These are phyloP conservation scores for Pteronura brasiliensis DNA, from an alignment of 2,113 vertebrate species.

Conservation along the genomic window DNA sequence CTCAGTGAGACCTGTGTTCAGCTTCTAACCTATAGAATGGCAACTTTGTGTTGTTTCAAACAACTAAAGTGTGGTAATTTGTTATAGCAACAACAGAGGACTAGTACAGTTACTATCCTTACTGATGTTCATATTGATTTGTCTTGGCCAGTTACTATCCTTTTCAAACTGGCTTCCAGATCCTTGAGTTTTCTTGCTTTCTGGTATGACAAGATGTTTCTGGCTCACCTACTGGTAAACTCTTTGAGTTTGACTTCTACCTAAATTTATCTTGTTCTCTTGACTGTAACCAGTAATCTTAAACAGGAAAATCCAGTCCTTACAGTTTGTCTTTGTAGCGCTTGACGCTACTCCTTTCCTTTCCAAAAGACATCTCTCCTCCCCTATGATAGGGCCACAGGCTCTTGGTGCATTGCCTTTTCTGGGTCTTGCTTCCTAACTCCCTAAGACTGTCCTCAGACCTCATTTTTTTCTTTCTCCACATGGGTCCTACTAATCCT, in stretches of 20 bases:
- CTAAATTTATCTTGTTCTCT: background rate
- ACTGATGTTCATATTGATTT: background rate
- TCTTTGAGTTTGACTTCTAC: background rate
- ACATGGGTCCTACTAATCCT: background rate
- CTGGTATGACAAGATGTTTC: background rate
- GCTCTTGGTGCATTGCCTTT: background rate
- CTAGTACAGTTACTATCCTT: background rate
- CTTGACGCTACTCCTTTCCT: background rate
- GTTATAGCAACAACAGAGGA: background rate
- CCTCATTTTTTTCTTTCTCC: background rate
- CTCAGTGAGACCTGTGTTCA: background rate
- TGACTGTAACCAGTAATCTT: background rate
- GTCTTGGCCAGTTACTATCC: background rate
- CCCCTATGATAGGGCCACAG: background rate
- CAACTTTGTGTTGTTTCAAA: background rate
- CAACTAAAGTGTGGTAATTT: background rate
- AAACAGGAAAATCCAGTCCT: background rate
- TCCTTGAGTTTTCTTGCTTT: background rate
- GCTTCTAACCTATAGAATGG: background rate
- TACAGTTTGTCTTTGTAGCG: background rate
- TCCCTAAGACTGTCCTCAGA: background rate
- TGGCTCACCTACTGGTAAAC: background rate
- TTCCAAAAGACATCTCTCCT: background rate
- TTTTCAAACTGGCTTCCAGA: background rate
- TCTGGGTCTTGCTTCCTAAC: background rate